A percentile compares a stretch with the other conserved stretches of the same genome.
These are phyloP conservation scores for Esperia sulphurella DNA, from an alignment of 2,888 invertebrate species.

Conservation along the genomic window DNA sequence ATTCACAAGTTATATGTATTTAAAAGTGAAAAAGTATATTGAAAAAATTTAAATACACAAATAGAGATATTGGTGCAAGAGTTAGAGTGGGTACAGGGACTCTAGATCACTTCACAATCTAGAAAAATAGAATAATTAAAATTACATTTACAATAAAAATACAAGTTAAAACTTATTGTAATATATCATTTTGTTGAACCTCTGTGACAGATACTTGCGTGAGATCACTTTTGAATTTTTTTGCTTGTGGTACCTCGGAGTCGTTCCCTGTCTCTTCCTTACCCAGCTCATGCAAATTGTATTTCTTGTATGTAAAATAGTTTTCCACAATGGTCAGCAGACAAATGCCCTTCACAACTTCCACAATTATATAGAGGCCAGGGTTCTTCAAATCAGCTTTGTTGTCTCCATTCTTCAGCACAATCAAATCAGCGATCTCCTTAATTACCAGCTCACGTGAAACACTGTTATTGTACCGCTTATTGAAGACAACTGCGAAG, in stretches of 20 bases:
- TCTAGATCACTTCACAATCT: constrained; percentile 51
- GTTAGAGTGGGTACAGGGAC: constrained; percentile 62
- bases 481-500: constrained; percentile 88
- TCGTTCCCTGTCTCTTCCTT: constrained; percentile 62
- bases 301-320: constrained; percentile 89
- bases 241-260: constrained; percentile 58
- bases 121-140: constrained; percentile 31
- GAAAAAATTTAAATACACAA: constrained; percentile 42
- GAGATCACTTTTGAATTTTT: constrained; percentile 59
- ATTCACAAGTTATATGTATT: constrained; percentile 30
- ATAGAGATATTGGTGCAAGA: constrained; percentile 54
- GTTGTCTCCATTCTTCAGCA: constrained; percentile 83
- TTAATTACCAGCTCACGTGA: constrained; percentile 85
- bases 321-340: constrained; percentile 89
- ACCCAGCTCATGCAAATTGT: constrained; percentile 86
- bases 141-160: constrained; percentile 38
- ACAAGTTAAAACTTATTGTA: constrained; percentile 34
- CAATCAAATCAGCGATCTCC: constrained; percentile 85
- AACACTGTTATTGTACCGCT: constrained; percentile 87
- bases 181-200: constrained; percentile 36
- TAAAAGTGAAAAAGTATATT: constrained; percentile 40
- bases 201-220: constrained; percentile 23
- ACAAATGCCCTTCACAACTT: constrained; percentile 89
- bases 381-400: constrained; percentile 89
- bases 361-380: constrained; percentile 88